Base-by-base conservation (phyloP, 2,113 vertebrate species). In the Platichthys flesus region DNA sequence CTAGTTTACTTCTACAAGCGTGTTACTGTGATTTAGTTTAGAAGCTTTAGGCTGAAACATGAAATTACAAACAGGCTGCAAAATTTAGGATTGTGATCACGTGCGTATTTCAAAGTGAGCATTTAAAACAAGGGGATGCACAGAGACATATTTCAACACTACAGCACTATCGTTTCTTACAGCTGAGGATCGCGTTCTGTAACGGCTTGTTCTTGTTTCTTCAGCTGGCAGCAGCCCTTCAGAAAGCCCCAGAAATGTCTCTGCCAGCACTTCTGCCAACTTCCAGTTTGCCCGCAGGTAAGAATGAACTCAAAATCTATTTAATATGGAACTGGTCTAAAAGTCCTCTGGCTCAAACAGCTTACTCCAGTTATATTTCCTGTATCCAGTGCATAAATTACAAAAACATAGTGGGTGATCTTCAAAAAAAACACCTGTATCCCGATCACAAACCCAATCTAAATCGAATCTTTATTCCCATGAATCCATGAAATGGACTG, bases 201-300 rank as follows among this genome's bases (percentile, higher is more conserved):
- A 55, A 60, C 21, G 21, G 37, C 18, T 8, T 52, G 31, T 21
- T 37, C 63, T 49, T 63, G 73, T 70, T 67, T 76, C 79, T 23
- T 0, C 86, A 96, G 96, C 96, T 56, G 96, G 96, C 76, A 97
- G 94, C 94, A 99, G 97, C 79, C 97, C 97, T 18, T 88, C 96
- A 84, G 97, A 98, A 76, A 99, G 97, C 75, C 97, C 97, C 12
- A 96, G 97, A 78, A 98, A 96, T 87, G 96, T 97, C 81, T 96
- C 96, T 0, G 93, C 95, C 21, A 95, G 94, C 47, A 88, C 94
- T 2, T 96, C 96, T 2, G 67, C 95, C 83, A 98, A 95, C 90
- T 97, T 98, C 84, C 97, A 97, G 45, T 98, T 98, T 0, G 95
- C 96, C 62, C 96, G 97, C 78, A 98, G 97, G 97, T 99, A 91